Conservation (phyloP, 2,888 invertebrate species). For the Melieria crassipennis region DNA sequence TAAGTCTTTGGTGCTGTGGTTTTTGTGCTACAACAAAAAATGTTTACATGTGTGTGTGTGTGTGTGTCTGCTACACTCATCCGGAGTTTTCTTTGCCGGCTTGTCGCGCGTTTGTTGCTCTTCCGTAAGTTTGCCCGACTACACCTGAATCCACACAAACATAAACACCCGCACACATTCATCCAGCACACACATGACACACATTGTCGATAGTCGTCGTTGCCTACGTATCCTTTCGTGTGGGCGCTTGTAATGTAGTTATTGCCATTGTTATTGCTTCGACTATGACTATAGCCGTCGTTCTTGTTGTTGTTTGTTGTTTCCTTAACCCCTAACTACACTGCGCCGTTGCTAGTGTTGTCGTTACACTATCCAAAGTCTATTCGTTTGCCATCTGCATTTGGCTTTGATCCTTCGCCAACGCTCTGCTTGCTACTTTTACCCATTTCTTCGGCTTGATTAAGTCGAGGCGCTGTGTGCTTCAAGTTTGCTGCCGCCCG, state of each 20-base stretch:
- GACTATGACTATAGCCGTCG: background rate
- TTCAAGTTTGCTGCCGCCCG: too few relatives aligned
- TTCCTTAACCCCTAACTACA: background rate
- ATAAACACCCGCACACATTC: slow-evolving; percentile 26
- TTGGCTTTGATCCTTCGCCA: background rate
- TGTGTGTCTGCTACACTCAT: too few relatives aligned
- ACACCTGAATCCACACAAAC: background rate
- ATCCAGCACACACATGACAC: slow-evolving; percentile 20
- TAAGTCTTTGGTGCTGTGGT: slow-evolving; percentile 44
- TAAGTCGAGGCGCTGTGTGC: background rate
- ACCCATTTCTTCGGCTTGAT: background rate
- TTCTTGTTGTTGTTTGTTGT: background rate
- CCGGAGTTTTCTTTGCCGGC: slow-evolving; percentile 35
- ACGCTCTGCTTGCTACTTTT: background rate
- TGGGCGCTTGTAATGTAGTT: slow-evolving; percentile 12
- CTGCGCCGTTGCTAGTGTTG: background rate
- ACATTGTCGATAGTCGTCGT: too few relatives aligned
- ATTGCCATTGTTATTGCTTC: background rate
- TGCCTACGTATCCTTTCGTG: slow-evolving; percentile 9
- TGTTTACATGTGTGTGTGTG: too few relatives aligned
- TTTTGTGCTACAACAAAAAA: too few relatives aligned
- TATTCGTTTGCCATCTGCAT: background rate
- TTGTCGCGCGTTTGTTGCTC: slow-evolving; percentile 28
- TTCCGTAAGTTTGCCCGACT: background rate
- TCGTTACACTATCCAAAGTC: background rate